phyloP scores from a whole-genome alignment of 1,140 invertebrate genomes.

The Apis mellifera region DNA sequence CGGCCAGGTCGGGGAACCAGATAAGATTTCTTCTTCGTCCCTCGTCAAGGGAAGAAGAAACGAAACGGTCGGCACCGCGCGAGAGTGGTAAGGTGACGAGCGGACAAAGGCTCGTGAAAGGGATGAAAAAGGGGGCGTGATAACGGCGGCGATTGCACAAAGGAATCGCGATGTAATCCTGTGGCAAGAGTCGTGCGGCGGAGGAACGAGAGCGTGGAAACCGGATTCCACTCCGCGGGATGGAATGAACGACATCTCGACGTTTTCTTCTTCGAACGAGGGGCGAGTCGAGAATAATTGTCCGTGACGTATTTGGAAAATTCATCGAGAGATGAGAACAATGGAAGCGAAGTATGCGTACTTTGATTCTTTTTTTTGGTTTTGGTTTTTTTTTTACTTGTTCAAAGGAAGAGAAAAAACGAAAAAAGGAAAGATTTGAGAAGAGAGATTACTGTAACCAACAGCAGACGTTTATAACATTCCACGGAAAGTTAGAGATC shows the following conservation, averaged over 20 bases:
- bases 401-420: too few relatives aligned
- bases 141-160: constrained; percentile 62
- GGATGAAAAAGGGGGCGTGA: constrained; percentile 23
- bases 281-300: too few relatives aligned
- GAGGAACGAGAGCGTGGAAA: constrained; percentile 6
- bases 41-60: constrained; percentile 28
- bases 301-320: too few relatives aligned
- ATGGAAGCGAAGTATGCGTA: too few relatives aligned
- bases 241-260: too few relatives aligned
- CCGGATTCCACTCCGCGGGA: not conserved
- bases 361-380: too few relatives aligned
- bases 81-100: constrained; percentile 19
- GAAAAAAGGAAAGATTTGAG: too few relatives aligned
- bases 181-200: constrained; percentile 26
- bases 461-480: not conserved
- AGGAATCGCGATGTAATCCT: constrained; percentile 60
- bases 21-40: constrained; percentile 31
- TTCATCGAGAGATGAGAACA: too few relatives aligned
- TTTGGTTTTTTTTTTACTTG: too few relatives aligned
- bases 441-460: too few relatives aligned
- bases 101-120: constrained; percentile 15
- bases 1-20: not conserved
- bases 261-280: too few relatives aligned
- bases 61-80: not conserved
- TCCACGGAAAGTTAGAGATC: not conserved